phyloP scores from a whole-genome alignment of 1,140 invertebrate species.

The Nasonia giraulti region DNA sequence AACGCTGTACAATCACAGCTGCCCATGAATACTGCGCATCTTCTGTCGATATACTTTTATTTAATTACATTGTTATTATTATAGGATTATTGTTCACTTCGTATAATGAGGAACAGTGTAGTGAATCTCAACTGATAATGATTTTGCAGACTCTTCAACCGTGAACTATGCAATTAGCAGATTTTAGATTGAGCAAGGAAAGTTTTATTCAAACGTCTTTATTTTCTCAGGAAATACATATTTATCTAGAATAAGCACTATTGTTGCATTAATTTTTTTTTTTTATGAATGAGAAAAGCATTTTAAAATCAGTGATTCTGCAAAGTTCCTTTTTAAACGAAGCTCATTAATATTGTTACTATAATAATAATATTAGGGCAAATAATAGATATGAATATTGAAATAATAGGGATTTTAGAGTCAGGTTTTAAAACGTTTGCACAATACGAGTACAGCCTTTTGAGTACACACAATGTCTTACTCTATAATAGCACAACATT shows the following conservation, averaged over 20 bases:
- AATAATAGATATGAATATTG: slow-evolving; percentile 27
- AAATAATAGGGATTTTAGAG: slow-evolving; percentile 36
- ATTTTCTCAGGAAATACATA: slow-evolving; percentile 1
- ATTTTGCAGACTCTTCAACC: not conserved
- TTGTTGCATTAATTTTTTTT: not conserved
- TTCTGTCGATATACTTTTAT: slow-evolving; percentile 34
- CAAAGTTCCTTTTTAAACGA: slow-evolving; percentile 40
- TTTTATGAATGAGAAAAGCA: not conserved
- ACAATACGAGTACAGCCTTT: slow-evolving; percentile 20
- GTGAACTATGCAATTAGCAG: not conserved
- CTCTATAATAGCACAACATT: slow-evolving; percentile 23
- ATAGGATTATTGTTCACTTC: slow-evolving; percentile 29
- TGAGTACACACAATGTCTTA: slow-evolving; percentile 8
- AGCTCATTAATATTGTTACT: slow-evolving; percentile 33
- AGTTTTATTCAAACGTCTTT: slow-evolving; percentile 10
- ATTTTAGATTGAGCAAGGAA: not conserved
- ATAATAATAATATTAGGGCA: slow-evolving; percentile 20
- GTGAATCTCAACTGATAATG: not conserved
- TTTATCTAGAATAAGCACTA: not conserved
- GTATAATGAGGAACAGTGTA: slow-evolving; percentile 18
- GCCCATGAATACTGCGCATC: slow-evolving; percentile 15
- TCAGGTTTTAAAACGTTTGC: slow-evolving; percentile 38
- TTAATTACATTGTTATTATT: slow-evolving; percentile 40
- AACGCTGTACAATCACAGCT: slow-evolving; percentile 13
- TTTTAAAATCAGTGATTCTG: not conserved